Conservation (phyloP, 2,888 invertebrate genomes). For the Ichneumon xanthorius region DNA sequence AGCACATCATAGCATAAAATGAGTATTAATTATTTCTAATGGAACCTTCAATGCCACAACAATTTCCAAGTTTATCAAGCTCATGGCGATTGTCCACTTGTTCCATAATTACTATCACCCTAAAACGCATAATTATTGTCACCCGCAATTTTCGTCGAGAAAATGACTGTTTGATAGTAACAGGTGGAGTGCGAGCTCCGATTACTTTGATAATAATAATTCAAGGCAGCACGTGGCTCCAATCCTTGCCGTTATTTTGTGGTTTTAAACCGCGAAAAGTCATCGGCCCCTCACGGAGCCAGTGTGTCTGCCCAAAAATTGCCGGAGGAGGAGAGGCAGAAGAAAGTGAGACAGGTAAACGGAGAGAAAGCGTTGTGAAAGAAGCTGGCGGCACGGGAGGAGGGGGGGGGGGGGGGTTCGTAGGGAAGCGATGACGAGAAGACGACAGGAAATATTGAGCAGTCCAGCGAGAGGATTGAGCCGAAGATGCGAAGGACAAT, state of each 20-base stretch:
- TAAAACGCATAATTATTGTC: conserved; percentile 32
- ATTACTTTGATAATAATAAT: conserved; percentile 27
- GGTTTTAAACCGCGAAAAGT: conserved; percentile 17
- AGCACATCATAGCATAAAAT: neutral
- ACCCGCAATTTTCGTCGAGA: conserved; percentile 11
- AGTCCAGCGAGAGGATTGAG: neutral
- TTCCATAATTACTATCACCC: neutral
- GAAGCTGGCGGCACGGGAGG: neutral
- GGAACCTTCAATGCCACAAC: conserved; percentile 1
- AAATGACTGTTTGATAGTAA: conserved; percentile 36
- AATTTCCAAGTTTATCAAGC: neutral
- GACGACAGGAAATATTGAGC: neutral
- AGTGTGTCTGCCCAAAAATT: conserved; percentile 57
- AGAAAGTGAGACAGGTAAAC: conserved; percentile 19
- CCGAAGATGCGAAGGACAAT: neutral
- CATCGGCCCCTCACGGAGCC: conserved; percentile 48
- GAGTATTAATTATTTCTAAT: conserved; percentile 18
- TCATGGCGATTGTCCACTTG: neutral
- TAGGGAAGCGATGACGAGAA: neutral
- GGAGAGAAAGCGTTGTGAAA: conserved; percentile 40
- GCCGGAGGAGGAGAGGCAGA: conserved; percentile 14
- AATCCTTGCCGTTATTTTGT: conserved; percentile 12
- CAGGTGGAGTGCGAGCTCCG: conserved; percentile 5
- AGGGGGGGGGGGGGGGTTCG: neutral
- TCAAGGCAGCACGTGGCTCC: conserved; percentile 6